phyloP scores from a whole-genome alignment of 2,888 invertebrate species.

The Heterodera filipjevi region DNA sequence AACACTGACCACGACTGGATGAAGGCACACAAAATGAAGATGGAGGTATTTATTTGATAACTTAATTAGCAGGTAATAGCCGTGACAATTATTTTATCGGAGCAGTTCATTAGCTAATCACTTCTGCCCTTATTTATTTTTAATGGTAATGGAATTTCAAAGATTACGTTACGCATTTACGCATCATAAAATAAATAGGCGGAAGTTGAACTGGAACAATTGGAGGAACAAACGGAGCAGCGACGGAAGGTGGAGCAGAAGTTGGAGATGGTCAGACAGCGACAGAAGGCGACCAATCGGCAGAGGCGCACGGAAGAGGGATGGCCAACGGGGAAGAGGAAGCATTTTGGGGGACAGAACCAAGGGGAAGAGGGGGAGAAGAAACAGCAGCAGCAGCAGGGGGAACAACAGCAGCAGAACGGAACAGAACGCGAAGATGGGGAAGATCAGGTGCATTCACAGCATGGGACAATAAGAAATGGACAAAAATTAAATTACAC shows the following conservation, averaged over 20 bases:
- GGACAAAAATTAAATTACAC: no score
- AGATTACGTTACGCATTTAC: no score
- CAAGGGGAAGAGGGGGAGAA: not conserved
- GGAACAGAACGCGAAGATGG: not conserved
- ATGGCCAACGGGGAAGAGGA: not conserved
- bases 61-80: not conserved
- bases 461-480: no score
- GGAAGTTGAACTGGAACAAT: conserved; percentile 16
- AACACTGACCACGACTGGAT: conserved; percentile 33
- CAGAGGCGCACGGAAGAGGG: not conserved
- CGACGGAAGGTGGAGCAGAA: conserved; percentile 12
- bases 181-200: not conserved
- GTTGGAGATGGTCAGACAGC: conserved; percentile 11
- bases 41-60: conserved; percentile 24
- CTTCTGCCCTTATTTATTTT: no score
- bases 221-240: conserved; percentile 17
- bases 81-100: no score
- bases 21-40: conserved; percentile 32
- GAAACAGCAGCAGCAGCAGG: not conserved
- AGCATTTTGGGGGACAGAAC: not conserved
- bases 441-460: not conserved
- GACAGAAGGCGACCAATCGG: not conserved
- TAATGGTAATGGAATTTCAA: no score
- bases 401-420: not conserved
- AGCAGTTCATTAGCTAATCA: no score